phyloP scores from a whole-genome alignment of 2,888 invertebrate species.

The Drosophila picticornis region DNA sequence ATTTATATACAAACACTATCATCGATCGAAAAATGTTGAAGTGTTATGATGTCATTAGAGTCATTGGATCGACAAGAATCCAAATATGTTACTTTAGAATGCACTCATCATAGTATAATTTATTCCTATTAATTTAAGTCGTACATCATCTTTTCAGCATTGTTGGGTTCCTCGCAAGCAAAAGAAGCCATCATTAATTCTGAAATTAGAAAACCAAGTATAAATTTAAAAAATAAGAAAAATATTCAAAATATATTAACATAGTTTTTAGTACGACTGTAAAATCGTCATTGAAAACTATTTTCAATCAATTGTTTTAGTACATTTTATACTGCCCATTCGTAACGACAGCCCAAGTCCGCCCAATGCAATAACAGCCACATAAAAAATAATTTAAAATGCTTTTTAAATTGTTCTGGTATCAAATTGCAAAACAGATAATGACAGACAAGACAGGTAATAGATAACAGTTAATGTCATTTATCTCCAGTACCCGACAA shows the following conservation, averaged over 20 bases:
- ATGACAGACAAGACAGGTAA: constrained; percentile 18
- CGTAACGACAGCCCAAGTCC: neutral
- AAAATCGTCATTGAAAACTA: neutral
- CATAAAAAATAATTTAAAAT: neutral
- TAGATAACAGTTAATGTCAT: constrained; percentile 15
- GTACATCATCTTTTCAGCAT: constrained; percentile 40
- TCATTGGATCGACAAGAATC: neutral
- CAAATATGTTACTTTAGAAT: neutral
- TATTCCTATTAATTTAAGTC: constrained; percentile 25
- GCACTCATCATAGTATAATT: too few species aligned
- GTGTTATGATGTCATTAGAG: neutral
- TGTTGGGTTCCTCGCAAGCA: constrained; percentile 41
- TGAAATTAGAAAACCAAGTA: constrained; percentile 2
- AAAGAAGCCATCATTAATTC: constrained; percentile 46
- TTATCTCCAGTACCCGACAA: neutral
- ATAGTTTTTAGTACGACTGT: neutral
- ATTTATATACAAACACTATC: neutral
- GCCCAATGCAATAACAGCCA: neutral
- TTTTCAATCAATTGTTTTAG: neutral
- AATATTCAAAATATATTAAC: neutral
- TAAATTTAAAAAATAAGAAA: neutral
- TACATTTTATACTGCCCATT: neutral
- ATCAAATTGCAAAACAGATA: constrained; percentile 10
- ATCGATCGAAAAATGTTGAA: neutral
- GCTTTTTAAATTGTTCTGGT: neutral